A percentile compares a stretch with the other conserved stretches of the same genome.
phyloP scores from a whole-genome alignment of 2,888 invertebrate genomes.

The Hermodice carunculata region DNA sequence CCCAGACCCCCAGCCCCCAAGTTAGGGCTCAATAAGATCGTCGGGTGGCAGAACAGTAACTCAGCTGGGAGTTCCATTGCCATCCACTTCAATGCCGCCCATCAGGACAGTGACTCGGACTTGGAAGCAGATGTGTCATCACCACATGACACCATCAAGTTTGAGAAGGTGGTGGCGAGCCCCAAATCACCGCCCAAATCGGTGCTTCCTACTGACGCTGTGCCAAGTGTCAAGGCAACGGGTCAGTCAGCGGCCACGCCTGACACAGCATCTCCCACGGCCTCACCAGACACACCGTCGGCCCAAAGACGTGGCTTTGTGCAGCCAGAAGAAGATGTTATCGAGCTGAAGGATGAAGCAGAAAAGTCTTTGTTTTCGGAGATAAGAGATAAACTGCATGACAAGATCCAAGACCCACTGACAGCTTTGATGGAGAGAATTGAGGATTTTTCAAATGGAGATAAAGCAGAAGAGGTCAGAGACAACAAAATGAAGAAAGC shows the following conservation, averaged over 20 bases:
- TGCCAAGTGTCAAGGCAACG: no score
- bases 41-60: slow-evolving; percentile 1
- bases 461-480: slow-evolving; percentile 9
- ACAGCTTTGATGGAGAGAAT: slow-evolving; percentile 14
- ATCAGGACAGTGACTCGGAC: slow-evolving; percentile 12
- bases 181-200: no score
- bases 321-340: no score
- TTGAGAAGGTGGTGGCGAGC: no score
- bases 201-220: no score
- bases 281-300: no score
- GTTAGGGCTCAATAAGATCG: slow-evolving; percentile 4
- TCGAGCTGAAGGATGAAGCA: neutral
- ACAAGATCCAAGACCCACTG: slow-evolving; percentile 13
- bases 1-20: slow-evolving; percentile 1
- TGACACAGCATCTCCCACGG: no score
- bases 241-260: no score
- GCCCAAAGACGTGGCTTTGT: no score
- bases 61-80: slow-evolving; percentile 14
- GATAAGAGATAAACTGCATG: slow-evolving; percentile 11
- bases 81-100: slow-evolving; percentile 13
- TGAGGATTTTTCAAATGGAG: neutral
- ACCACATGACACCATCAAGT: no score
- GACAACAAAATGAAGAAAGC: slow-evolving; percentile 11
- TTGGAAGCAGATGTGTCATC: no score
- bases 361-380: slow-evolving; percentile 12